A percentile compares a stretch with the other conserved stretches of the same genome.
Conservation (phyloP, 2,113 vertebrate species). For the Naja naja region DNA sequence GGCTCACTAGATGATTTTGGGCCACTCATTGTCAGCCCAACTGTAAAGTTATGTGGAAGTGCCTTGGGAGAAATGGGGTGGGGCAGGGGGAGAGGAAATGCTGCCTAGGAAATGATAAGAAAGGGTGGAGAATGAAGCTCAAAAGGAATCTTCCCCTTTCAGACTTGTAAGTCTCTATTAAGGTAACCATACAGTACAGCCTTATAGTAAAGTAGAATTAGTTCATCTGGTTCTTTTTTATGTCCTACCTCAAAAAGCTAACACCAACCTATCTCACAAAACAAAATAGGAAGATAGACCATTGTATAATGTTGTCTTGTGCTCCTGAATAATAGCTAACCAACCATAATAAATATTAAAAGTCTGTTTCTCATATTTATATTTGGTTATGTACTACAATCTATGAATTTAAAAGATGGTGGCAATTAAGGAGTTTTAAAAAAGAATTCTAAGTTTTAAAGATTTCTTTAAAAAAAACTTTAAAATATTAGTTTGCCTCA, state of each 20-base stretch:
- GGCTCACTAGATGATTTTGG: neutral
- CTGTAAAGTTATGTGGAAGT: neutral
- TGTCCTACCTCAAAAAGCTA: neutral
- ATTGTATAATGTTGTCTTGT: neutral
- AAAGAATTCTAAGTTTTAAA: neutral
- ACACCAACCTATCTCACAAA: neutral
- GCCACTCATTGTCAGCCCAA: neutral
- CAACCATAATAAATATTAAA: neutral
- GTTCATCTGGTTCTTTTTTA: neutral
- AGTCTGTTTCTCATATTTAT: neutral
- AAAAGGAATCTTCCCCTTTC: neutral
- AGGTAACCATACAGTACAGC: neutral
- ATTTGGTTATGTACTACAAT: neutral
- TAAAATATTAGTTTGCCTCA: neutral
- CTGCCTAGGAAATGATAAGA: neutral
- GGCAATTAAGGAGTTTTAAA: neutral
- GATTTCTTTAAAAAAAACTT: neutral
- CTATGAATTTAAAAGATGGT: neutral
- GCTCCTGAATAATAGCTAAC: neutral
- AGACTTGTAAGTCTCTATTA: neutral
- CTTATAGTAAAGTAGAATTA: neutral
- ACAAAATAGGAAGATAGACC: neutral
- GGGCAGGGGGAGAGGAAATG: neutral
- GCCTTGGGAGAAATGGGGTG: neutral
- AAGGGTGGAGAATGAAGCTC: neutral